Percentiles rank a stretch among this genome's conserved stretches.
These are phyloP conservation scores for Sarcophaga carnaria DNA, from an alignment of 2,888 invertebrate genomes.

Conservation along the genomic window DNA sequence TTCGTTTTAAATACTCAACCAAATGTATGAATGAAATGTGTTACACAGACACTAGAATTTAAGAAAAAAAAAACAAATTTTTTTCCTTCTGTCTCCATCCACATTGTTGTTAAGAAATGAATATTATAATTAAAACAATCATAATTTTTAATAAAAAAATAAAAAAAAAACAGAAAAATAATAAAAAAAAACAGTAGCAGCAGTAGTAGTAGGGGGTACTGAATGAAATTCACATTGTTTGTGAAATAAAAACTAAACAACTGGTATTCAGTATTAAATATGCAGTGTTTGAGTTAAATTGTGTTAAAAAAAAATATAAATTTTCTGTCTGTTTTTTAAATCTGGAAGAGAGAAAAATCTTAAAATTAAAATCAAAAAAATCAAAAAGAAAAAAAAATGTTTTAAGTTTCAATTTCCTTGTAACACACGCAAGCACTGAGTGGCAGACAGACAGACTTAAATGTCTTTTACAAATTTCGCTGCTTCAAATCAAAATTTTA, in stretches of 20 bases:
- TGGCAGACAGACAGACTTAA: not conserved
- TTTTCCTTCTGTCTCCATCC: not conserved
- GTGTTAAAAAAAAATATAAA: constrained; percentile 13
- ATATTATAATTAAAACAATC: constrained; percentile 69
- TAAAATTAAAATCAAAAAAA: not conserved
- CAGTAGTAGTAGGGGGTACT: too few relatives aligned
- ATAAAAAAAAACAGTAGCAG: constrained; percentile 27
- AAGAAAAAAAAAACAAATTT: not conserved
- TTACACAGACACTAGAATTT: constrained; percentile 41
- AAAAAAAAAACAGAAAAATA: constrained; percentile 31
- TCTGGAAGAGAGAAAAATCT: not conserved
- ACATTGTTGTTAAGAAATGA: constrained; percentile 45
- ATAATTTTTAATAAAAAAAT: constrained; percentile 64
- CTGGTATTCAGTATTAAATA: constrained; percentile 59
- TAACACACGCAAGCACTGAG: too few relatives aligned
- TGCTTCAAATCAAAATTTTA: constrained; percentile 34
- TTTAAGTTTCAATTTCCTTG: not conserved
- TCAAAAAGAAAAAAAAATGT: not conserved
- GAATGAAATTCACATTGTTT: constrained; percentile 29
- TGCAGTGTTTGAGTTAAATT: constrained; percentile 55
- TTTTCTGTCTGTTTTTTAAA: not conserved
- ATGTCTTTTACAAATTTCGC: constrained; percentile 56
- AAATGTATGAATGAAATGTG: constrained; percentile 35
- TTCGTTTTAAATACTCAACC: not conserved
- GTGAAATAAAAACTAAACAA: constrained; percentile 50